These are phyloP conservation scores for Zosterops pallidus DNA, from an alignment of 2,113 vertebrate genomes.

Conservation along the genomic window DNA sequence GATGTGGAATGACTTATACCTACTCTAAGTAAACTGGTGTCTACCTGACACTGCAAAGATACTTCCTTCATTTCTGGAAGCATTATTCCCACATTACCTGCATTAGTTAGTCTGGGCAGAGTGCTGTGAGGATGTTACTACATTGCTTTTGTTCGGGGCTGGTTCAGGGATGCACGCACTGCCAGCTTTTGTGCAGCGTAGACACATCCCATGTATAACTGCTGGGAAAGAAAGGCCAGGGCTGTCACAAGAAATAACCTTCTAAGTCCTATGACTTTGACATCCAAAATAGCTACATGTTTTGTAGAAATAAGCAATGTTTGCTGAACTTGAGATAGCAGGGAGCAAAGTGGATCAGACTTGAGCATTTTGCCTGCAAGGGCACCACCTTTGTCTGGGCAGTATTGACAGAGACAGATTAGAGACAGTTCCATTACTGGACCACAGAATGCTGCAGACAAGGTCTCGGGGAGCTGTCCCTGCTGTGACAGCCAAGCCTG, in stretches of 20 bases:
- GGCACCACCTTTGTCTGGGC: background rate
- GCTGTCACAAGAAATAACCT: background rate
- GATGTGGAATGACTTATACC: background rate
- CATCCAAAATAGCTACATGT: background rate
- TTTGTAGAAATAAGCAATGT: background rate
- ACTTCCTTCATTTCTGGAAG: background rate
- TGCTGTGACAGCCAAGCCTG: background rate
- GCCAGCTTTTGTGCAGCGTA: background rate
- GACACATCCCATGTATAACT: background rate
- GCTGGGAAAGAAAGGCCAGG: background rate
- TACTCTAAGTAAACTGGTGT: background rate
- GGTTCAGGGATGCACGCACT: background rate
- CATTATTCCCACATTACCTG: fast-evolving
- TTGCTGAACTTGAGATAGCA: background rate
- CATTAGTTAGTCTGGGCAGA: background rate
- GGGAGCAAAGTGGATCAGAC: background rate
- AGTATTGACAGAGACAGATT: background rate
- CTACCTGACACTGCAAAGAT: background rate
- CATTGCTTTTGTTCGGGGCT: background rate
- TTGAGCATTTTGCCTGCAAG: background rate
- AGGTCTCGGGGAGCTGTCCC: fast-evolving
- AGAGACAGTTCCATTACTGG: background rate
- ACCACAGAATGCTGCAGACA: background rate
- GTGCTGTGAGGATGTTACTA: background rate
- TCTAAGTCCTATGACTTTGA: background rate